These are phyloP conservation scores for Petrocephalus schoutedeni DNA, from an alignment of 2,797 vertebrate species.

Conservation along the genomic window DNA sequence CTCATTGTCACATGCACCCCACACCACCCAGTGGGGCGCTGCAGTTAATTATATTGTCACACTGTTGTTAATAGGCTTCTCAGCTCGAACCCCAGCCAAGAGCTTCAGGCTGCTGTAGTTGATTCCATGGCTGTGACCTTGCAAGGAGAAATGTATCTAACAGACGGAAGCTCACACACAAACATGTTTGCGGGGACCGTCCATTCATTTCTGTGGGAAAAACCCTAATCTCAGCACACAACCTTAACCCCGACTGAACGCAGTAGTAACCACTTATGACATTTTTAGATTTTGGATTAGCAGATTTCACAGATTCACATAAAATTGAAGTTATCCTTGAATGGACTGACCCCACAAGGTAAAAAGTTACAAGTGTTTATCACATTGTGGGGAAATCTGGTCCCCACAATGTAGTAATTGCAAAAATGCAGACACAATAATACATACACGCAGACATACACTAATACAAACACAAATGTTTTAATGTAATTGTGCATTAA, in stretches of 20 bases:
- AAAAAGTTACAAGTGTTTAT: neutral
- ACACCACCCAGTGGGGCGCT: neutral
- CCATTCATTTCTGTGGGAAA: neutral
- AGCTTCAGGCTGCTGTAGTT: neutral
- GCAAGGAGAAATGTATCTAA: conserved; percentile 7
- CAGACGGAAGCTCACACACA: neutral
- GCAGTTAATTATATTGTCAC: conserved; percentile 11
- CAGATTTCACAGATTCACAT: neutral
- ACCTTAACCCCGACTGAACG: neutral
- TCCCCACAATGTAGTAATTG: no score
- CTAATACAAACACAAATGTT: neutral
- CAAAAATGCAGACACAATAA: neutral
- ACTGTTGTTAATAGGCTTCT: conserved; percentile 9
- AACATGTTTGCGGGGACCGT: neutral
- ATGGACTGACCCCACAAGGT: no score
- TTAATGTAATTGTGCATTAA: neutral
- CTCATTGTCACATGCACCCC: neutral
- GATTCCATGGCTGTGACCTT: conserved; percentile 24
- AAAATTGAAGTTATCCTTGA: no score
- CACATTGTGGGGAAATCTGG: neutral
- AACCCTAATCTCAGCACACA: neutral
- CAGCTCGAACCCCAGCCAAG: neutral
- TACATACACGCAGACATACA: neutral
- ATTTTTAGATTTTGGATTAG: neutral
- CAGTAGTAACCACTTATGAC: no score